Evolutionary conservation across 2,113 vertebrate species (phyloP).

Genomic region (Silurus asotus): DNA sequence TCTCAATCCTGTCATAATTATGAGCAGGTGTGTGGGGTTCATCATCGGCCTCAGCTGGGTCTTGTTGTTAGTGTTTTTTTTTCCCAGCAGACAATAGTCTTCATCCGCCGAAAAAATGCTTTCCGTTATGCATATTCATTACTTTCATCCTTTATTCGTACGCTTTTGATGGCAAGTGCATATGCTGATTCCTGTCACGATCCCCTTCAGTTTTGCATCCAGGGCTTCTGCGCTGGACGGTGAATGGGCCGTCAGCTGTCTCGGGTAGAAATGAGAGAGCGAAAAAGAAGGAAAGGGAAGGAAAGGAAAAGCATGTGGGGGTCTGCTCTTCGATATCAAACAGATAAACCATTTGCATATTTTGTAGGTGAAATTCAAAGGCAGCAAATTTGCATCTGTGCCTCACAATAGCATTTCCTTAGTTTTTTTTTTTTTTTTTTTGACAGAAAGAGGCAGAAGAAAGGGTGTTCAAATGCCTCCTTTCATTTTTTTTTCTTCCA

Average conservation of each 20-base stretch:
- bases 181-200: constrained; percentile 64
- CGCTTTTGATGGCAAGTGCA: constrained; percentile 72
- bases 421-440: constrained; percentile 9
- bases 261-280: constrained; percentile 9
- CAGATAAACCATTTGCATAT: constrained; percentile 78
- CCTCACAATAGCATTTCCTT: constrained; percentile 34
- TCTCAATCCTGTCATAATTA: constrained; percentile 51
- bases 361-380: constrained; percentile 65
- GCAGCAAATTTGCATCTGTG: constrained; percentile 45
- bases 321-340: constrained; percentile 68
- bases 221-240: constrained; percentile 63
- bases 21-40: constrained; percentile 51
- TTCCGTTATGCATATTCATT: constrained; percentile 80
- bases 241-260: constrained; percentile 76
- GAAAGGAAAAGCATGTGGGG: background rate
- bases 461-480: background rate
- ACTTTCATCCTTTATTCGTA: constrained; percentile 51
- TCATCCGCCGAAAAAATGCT: constrained; percentile 73
- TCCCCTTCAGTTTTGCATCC: constrained; percentile 59
- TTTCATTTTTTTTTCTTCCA: constrained; percentile 16
- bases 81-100: constrained; percentile 67
- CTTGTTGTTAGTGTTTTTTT: constrained; percentile 45
- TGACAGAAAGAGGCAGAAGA: background rate
- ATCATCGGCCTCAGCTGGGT: constrained; percentile 53
- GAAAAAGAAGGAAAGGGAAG: constrained; percentile 8